These are phyloP conservation scores for Sitta carolinensis DNA, from an alignment of 2,797 vertebrate genomes.

Conservation along the genomic window DNA sequence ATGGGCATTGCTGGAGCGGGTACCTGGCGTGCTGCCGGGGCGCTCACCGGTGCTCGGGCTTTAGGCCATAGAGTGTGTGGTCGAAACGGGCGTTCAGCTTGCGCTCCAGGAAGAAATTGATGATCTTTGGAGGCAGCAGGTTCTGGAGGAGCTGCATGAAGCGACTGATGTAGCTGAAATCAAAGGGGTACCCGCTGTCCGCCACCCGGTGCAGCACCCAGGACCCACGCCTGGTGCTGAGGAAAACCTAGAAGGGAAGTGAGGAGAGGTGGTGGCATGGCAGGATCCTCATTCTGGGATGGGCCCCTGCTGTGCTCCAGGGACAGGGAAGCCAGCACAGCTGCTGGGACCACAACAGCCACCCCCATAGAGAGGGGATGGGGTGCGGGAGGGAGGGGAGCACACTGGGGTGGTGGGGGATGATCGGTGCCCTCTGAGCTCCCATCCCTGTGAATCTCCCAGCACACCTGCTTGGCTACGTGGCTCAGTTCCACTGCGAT, in stretches of 20 bases:
- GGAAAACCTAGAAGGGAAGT: conserved; percentile 26
- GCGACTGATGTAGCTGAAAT: neutral
- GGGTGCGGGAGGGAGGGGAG: neutral
- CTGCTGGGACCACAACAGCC: neutral
- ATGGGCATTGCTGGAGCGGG: too few relatives aligned
- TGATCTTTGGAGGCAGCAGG: neutral
- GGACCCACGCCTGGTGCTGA: conserved; percentile 34
- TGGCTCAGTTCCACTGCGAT: conserved; percentile 87
- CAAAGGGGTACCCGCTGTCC: neutral
- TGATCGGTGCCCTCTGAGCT: accelerated
- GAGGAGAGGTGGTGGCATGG: neutral
- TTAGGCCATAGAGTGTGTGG: neutral
- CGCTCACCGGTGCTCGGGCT: neutral
- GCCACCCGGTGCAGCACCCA: conserved; percentile 35
- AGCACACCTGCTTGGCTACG: conserved; percentile 79
- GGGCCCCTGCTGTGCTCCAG: neutral
- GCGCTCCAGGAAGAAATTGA: neutral
- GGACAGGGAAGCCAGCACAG: neutral
- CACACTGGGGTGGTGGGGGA: accelerated
- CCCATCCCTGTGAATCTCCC: neutral
- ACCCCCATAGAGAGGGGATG: accelerated
- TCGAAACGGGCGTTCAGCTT: neutral
- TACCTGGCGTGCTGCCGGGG: accelerated
- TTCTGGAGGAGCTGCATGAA: accelerated
- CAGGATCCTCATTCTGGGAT: neutral